These are phyloP conservation scores for Rhinolophus ferrumequinum DNA, from an alignment of 2,113 vertebrate species.

Conservation along the genomic window DNA sequence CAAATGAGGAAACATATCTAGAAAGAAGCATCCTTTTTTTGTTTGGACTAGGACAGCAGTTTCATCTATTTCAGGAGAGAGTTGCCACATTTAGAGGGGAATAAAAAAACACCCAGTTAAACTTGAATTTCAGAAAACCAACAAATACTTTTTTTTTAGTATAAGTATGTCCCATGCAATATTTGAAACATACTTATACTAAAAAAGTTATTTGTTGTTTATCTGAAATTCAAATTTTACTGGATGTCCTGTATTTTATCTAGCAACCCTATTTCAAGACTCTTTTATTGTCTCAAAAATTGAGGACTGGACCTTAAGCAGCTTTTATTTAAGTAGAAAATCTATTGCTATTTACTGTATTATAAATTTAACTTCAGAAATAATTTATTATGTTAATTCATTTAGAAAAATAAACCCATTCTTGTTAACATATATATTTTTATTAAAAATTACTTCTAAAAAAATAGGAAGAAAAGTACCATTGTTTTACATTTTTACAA, in stretches of 20 bases:
- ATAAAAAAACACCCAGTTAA: neutral
- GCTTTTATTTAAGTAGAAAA: neutral
- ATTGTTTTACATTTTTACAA: neutral
- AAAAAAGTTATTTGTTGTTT: neutral
- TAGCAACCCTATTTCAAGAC: neutral
- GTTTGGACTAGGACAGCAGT: neutral
- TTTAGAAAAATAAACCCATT: constrained; percentile 10
- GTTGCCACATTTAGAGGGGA: neutral
- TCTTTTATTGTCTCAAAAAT: constrained; percentile 19
- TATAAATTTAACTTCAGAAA: constrained; percentile 7
- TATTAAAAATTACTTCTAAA: neutral
- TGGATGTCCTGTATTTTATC: neutral
- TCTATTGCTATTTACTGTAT: neutral
- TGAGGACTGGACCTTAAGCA: neutral
- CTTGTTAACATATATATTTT: neutral
- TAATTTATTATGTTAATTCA: neutral
- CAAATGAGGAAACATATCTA: neutral
- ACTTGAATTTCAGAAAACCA: constrained; percentile 31
- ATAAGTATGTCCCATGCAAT: neutral
- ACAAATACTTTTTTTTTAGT: neutral
- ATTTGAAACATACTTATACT: neutral
- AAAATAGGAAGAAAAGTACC: neutral
- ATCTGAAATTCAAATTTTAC: neutral
- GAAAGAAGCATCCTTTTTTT: neutral
- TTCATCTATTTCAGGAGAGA: constrained; percentile 28